Conservation (phyloP, 1,140 invertebrate genomes). For the Diploscapter pachys region DNA sequence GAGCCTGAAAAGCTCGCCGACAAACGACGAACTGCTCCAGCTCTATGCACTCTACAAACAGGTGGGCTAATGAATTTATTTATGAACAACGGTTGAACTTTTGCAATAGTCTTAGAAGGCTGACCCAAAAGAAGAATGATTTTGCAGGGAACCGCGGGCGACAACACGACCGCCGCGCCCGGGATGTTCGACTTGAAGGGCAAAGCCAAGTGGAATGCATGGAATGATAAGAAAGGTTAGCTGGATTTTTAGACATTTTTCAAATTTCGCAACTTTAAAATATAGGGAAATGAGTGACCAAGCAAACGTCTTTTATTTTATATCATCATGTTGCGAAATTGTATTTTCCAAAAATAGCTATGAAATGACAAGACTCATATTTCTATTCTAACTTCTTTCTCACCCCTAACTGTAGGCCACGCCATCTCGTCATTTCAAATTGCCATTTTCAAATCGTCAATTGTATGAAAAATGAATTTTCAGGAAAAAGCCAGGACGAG, state of each 20-base stretch:
- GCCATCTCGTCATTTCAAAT: no score
- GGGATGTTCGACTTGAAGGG: constrained; percentile 91
- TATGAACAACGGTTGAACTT: background rate
- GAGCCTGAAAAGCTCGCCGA: constrained; percentile 72
- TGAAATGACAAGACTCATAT: background rate
- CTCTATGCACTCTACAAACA: constrained; percentile 86
- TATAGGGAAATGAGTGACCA: background rate
- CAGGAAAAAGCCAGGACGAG: constrained; percentile 37
- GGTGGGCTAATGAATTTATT: background rate
- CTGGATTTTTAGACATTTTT: background rate
- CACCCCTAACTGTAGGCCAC: no score
- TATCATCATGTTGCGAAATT: constrained; percentile 1
- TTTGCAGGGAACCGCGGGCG: constrained; percentile 36
- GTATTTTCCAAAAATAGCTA: background rate
- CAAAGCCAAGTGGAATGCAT: constrained; percentile 94
- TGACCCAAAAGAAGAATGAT: background rate
- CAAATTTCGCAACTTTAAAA: background rate
- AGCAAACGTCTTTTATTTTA: background rate
- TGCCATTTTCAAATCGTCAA: no score
- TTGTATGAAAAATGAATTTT: background rate
- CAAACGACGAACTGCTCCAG: constrained; percentile 76
- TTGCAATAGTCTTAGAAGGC: background rate
- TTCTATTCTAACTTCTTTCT: no score
- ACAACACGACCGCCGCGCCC: constrained; percentile 66
- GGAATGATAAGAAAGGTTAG: constrained; percentile 76